phyloP scores from a whole-genome alignment of 1,140 invertebrate genomes.

The Lordiphosa mommai region DNA sequence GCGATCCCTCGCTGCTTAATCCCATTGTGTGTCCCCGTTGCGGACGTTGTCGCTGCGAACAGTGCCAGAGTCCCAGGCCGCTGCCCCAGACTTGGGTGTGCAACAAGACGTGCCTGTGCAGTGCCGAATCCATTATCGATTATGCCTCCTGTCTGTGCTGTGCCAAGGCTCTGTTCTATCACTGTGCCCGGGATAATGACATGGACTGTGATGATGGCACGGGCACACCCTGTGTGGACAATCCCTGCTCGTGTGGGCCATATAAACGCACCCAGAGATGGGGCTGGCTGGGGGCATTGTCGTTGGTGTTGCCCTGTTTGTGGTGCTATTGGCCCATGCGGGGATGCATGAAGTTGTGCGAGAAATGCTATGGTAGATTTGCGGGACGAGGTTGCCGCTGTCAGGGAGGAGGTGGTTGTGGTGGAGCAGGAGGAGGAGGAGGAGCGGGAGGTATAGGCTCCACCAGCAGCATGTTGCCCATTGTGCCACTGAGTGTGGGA shows the following conservation, averaged over 20 bases:
- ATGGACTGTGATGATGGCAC: conserved; percentile 85
- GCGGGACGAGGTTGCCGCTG: conserved; percentile 84
- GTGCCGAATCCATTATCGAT: conserved; percentile 91
- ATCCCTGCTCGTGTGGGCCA: conserved; percentile 91
- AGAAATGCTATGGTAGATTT: conserved; percentile 89
- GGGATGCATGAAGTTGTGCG: conserved; percentile 88
- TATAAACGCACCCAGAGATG: conserved; percentile 86
- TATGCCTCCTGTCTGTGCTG: conserved; percentile 95
- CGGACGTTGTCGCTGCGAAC: conserved; percentile 91
- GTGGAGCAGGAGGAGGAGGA: conserved; percentile 19
- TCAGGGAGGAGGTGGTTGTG: conserved; percentile 64
- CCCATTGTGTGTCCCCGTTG: conserved; percentile 92
- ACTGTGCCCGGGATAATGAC: conserved; percentile 88
- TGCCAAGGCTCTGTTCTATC: conserved; percentile 95
- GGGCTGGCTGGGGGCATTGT: conserved; percentile 90
- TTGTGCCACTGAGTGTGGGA: conserved; percentile 67
- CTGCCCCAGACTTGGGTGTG: conserved; percentile 94
- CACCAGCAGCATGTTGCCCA: conserved; percentile 79
- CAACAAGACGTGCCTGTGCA: conserved; percentile 91
- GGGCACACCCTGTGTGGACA: conserved; percentile 86
- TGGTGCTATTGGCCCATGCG: conserved; percentile 95
- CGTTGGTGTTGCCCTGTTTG: conserved; percentile 91
- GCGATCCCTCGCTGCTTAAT: conserved; percentile 67
- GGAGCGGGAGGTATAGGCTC: conserved; percentile 36
- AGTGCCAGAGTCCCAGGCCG: conserved; percentile 90